phyloP scores from a whole-genome alignment of 1,140 invertebrate species.

The Oryzaephilus surinamensis region DNA sequence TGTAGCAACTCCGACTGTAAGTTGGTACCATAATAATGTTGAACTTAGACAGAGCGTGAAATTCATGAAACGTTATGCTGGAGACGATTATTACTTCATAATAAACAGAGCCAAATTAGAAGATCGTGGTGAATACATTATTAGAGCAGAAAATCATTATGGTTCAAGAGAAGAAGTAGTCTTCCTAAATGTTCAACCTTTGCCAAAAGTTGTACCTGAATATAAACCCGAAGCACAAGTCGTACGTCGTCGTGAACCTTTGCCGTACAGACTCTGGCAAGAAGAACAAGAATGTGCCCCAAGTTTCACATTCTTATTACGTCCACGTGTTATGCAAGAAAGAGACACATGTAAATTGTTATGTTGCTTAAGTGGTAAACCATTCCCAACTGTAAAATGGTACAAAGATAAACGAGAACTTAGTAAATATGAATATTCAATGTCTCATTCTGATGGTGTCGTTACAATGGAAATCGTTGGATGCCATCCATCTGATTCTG shows the following conservation, averaged over 20 bases:
- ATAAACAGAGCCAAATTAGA: constrained; percentile 92
- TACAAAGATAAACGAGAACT: constrained; percentile 89
- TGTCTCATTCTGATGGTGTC: constrained; percentile 85
- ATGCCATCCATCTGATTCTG: constrained; percentile 88
- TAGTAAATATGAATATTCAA: constrained; percentile 79
- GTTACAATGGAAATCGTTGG: constrained; percentile 93
- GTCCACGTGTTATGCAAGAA: constrained; percentile 96
- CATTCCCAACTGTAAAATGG: constrained; percentile 84
- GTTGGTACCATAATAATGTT: constrained; percentile 89
- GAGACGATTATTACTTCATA: constrained; percentile 94
- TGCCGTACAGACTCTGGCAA: constrained; percentile 80
- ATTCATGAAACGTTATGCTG: constrained; percentile 96
- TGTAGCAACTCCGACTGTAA: constrained; percentile 83
- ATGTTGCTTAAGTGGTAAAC: constrained; percentile 90
- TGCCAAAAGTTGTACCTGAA: constrained; percentile 69
- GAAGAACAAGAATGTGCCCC: constrained; percentile 84
- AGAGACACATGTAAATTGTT: constrained; percentile 92
- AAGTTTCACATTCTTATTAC: constrained; percentile 91
- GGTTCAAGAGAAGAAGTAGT: constrained; percentile 93
- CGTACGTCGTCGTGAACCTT: constrained; percentile 63
- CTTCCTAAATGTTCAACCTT: constrained; percentile 91
- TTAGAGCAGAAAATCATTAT: constrained; percentile 95
- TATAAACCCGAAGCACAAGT: constrained; percentile 64
- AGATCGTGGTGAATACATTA: constrained; percentile 95
- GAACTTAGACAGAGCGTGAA: constrained; percentile 97